These are phyloP conservation scores for Coelopa pilipes DNA, from an alignment of 2,888 invertebrate genomes.

Conservation along the genomic window DNA sequence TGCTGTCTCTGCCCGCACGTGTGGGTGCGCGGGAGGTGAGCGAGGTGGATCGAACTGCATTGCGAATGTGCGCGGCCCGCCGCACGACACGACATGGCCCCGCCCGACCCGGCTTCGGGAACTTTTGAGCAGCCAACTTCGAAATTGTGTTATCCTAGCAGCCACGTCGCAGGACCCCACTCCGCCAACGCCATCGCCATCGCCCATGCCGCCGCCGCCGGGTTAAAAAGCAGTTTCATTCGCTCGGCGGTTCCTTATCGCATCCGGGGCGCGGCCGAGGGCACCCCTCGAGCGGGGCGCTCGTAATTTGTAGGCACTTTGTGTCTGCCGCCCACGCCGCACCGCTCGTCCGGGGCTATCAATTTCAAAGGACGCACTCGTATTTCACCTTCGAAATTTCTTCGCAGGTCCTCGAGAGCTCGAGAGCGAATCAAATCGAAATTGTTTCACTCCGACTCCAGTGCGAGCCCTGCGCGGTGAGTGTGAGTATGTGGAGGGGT, in stretches of 20 bases:
- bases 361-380: conserved; percentile 29
- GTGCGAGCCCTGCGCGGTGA: neutral
- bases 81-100: neutral
- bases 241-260: conserved; percentile 42
- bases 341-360: conserved; percentile 34
- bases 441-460: conserved; percentile 37
- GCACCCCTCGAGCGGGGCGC: conserved; percentile 41
- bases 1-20: neutral
- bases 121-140: conserved; percentile 13
- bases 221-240: conserved; percentile 37
- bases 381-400: conserved; percentile 23
- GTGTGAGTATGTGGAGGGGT: conserved; percentile 7
- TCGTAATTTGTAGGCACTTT: conserved; percentile 49
- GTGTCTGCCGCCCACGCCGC: conserved; percentile 21
- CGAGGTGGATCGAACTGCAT: neutral
- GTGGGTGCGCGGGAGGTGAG: neutral
- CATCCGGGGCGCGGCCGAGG: neutral
- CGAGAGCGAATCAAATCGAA: conserved; percentile 39
- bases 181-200: neutral
- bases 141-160: conserved; percentile 14
- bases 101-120: conserved; percentile 9
- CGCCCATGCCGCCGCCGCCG: conserved; percentile 16
- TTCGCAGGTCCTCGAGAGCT: conserved; percentile 18
- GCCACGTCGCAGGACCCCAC: neutral
- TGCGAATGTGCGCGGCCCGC: neutral